Evolutionary conservation across 2,797 vertebrate genomes (phyloP), one percentile per base, ranked within the genome.

Genomic region (Dermochelys coriacea): DNA sequence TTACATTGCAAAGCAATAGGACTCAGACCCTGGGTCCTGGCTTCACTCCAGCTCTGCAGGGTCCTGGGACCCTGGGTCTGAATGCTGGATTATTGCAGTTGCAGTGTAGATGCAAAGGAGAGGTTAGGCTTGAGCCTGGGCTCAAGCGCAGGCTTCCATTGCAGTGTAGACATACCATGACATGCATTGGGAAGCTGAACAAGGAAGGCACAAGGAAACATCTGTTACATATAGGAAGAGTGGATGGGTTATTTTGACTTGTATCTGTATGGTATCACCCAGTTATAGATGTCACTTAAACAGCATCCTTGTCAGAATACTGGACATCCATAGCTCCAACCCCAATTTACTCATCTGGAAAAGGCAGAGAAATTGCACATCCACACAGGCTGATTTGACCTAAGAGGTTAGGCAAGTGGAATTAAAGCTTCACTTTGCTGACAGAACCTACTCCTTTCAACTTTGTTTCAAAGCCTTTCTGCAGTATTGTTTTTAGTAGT

Each of bases 251-350:
- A 64, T 93, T 83, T 15, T 45, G 41, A 18, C 68, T 87, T 83
- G 25, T 87, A 19, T 85, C 54, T 80, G 27, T 78, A 10, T 8
- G 50, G 9, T 50, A 49, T 81, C 80, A 75, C 86, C 45, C 47
- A 5, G 6, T 86, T 54, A 84, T 47, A 59, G 2, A 1, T 0
- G 3, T 64, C 50, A 87, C 84, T 27, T 61, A 23, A 82, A 34
- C 11, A 45, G 23, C 68, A 3, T 2, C 82, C 37, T 41, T 29
- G 2, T 6, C 0, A 3, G 61, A 6, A 4, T 2, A 21, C 0
- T 15, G 80, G 27, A 41, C 49, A 7, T 23, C 16, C 45, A 86
- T 61, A 16, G 57, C 41, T 52, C 59, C 4, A 0, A 10, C 19
- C 68, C 68, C 68, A 71, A 23, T 71, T 41, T 41, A 71, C 21